Percentiles rank a stretch among this genome's conserved stretches.
Conservation (phyloP, 2,797 vertebrate genomes). For the Coluber constrictor region DNA sequence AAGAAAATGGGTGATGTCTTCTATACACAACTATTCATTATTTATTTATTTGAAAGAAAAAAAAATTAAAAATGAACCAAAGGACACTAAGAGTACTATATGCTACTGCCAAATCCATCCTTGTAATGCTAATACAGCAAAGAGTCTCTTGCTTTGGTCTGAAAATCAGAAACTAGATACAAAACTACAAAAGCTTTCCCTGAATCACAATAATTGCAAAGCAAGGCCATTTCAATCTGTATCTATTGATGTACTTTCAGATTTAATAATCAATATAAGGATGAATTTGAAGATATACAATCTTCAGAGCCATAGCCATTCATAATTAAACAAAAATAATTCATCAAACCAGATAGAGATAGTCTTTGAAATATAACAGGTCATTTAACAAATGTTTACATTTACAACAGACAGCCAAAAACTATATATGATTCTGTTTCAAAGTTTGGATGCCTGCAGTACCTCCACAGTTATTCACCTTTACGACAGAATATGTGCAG, state of each 20-base stretch:
- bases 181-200: not conserved
- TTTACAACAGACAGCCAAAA: not conserved
- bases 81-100: too few species aligned
- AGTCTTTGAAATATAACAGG: not conserved
- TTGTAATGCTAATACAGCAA: not conserved
- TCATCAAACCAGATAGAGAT: not conserved
- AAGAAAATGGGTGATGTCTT: not conserved
- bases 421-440: not conserved
- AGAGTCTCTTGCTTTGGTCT: not conserved
- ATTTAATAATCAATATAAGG: not conserved
- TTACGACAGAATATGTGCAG: not conserved
- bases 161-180: not conserved
- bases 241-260: not conserved
- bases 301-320: not conserved
- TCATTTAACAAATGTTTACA: not conserved
- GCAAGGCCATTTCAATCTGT: not conserved
- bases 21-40: not conserved
- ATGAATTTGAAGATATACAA: not conserved
- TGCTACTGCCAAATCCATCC: not conserved
- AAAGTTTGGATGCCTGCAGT: not conserved
- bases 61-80: not conserved
- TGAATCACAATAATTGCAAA: not conserved
- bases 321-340: not conserved
- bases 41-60: not conserved
- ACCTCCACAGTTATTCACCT: not conserved